Evolutionary conservation across 1,140 invertebrate genomes (phyloP), one percentile per base, ranked within the genome.

Genomic region (Heliconius congener): DNA sequence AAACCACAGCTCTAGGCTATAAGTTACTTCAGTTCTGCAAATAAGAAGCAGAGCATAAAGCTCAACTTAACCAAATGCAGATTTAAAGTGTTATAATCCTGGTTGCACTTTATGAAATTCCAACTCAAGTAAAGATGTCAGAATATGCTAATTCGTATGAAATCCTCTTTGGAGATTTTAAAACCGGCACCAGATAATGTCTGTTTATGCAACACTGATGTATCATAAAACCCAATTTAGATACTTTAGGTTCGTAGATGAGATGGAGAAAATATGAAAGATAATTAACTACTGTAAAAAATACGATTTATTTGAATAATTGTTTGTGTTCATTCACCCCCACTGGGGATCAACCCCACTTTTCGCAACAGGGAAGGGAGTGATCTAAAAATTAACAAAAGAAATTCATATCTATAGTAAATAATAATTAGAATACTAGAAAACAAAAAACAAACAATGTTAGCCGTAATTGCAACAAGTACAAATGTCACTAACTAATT

Each of bases 101-200:
- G 23, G 60, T 30, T 66, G 27, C 60, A 66, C 27, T 66, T 66
- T 66, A 66, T 66, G 60, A 27, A 27, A 30, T 66, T 66, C 23
- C 60, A 11, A 30, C 27, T 66, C 23, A 4, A 30, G 60, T 30
- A 66, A 30, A 66, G 60, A 66, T 66, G 23, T 66, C 27, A 30
- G 27, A 66, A 66, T 66, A 66, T 66, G 60, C 11, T 66, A 66
- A 66, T 66, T 30, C 27, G 11, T 66, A 66, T 30, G n/a, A 66
- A 66, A 66, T 66, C 23, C 55, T 66, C 60, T 30, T 66, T 66
- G n/a, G 60, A 66, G 60, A 30, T 66, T 66, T 66, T 66, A 30
- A 27, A 66, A 30, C 60, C 13, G 27, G 27, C 16, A 30, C 11
- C 60, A 66, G 60, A 30, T 23, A 30, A 13, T 66, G 23, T 13